A percentile compares a stretch with the other conserved stretches of the same genome.
Evolutionary conservation across 1,140 invertebrate genomes (phyloP).

Genomic region (Watersipora subatra): DNA sequence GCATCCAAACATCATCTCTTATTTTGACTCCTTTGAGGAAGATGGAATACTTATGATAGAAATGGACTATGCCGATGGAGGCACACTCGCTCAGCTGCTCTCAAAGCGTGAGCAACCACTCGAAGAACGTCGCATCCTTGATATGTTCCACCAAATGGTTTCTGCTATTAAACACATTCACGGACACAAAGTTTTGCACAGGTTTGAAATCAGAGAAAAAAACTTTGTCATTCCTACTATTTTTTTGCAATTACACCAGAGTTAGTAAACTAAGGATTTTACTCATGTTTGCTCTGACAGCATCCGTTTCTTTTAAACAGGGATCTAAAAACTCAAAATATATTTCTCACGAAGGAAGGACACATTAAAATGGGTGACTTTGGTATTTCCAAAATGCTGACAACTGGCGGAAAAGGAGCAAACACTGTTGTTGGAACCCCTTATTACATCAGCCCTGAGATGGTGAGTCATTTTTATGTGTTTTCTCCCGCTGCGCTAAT

Average conservation of each 20-base stretch:
- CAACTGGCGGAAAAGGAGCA: constrained; percentile 51
- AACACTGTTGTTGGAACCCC: constrained; percentile 66
- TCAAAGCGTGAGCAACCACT: constrained; percentile 41
- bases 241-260: neutral
- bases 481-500: constrained; percentile 5
- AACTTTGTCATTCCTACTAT: neutral
- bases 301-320: constrained; percentile 39
- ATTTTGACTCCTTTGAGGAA: constrained; percentile 60
- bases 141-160: constrained; percentile 56
- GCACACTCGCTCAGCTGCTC: constrained; percentile 54
- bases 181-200: constrained; percentile 57
- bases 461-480: constrained; percentile 53
- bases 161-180: constrained; percentile 59
- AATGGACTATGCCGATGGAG: constrained; percentile 68
- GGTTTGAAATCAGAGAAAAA: constrained; percentile 40
- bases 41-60: constrained; percentile 61
- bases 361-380: constrained; percentile 59
- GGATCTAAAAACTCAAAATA: constrained; percentile 64
- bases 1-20: constrained; percentile 62
- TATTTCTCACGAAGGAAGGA: constrained; percentile 56
- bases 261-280: neutral
- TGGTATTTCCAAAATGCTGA: constrained; percentile 65
- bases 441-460: constrained; percentile 68
- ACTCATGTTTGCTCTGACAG: neutral
- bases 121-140: constrained; percentile 51